Evolutionary conservation across 92 coral and sea anemone genomes (phyloP).

Genomic region (Epizoanthus fatuus): DNA sequence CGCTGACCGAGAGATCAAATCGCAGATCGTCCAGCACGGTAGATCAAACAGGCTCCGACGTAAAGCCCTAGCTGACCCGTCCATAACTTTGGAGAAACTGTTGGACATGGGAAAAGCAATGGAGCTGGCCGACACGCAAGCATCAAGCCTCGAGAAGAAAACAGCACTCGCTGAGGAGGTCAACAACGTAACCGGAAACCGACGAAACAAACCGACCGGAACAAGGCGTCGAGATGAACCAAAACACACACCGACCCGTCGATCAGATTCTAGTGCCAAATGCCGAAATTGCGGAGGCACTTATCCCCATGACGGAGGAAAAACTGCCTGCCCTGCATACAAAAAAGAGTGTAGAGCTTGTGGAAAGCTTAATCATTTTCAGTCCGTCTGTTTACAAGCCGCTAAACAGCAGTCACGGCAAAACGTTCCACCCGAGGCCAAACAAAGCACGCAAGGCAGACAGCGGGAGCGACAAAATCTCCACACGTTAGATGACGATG

Average conservation of each 20-base stretch:
- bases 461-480: neutral
- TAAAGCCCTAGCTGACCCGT: constrained; percentile 63
- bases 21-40: constrained; percentile 73
- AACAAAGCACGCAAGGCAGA: neutral
- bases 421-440: neutral
- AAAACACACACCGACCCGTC: neutral
- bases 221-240: neutral
- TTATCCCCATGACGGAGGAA: constrained; percentile 38
- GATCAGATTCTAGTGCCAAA: neutral
- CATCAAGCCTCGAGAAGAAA: neutral
- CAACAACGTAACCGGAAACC: neutral
- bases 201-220: neutral
- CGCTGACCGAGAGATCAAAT: constrained; percentile 63
- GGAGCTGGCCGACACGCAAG: constrained; percentile 8
- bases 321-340: constrained; percentile 25
- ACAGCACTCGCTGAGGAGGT: neutral
- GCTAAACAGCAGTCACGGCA: neutral
- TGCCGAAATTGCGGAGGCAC: constrained; percentile 41
- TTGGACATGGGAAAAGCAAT: constrained; percentile 27
- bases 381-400: constrained; percentile 5
- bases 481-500: neutral
- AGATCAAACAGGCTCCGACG: constrained; percentile 48
- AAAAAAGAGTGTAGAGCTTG: neutral
- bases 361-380: constrained; percentile 2
- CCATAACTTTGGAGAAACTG: constrained; percentile 46